Evolutionary conservation across 2,797 vertebrate species (phyloP), one percentile per base, ranked within the genome.

Genomic region (Malacoraja senta): DNA sequence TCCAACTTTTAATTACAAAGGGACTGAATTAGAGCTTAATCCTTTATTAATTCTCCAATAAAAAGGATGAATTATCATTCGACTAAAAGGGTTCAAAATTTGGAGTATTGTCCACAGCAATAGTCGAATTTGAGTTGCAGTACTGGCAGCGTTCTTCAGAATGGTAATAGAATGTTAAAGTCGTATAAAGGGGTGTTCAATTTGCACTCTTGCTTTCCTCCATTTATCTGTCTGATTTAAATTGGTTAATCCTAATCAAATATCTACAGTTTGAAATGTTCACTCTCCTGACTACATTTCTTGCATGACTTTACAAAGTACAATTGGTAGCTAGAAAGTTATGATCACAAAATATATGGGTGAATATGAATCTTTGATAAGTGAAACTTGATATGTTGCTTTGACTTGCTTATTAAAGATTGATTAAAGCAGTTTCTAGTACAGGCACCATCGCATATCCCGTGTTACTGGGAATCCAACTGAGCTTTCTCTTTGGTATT

Each of bases 21-120:
- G 95, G 94, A 93, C 94, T 96, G 96, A 97, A 97, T 98, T 97
- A 97, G 96, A 94, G 94, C 93, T 95, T 96, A 96, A 96, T 97
- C 96, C 96, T 94, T 96, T 94, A 94, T 94, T 94, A 94, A 94
- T 95, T 96, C 95, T 91, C 93, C 95, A 53, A 95, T 95, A 95
- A 95, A 53, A 93, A 95, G 95, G 95, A 96, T 95, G 95, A 96
- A 96, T 96, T 94, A 94, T 94, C 35, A 44, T 94, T 95, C 95
- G 95, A 96, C 94, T 94, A 96, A 96, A 96, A 95, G 95, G 96
- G 96, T 95, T 95, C 95, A 95, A 94, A 95, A 90, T 74, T 96
- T 96, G 95, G 95, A 95, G 96, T 95, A 44, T 13, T 61, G 44
- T 92, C 86, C 93, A 26, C 44, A 9, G 35, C 8, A 91, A 53